Evolutionary conservation across 2,888 invertebrate genomes (phyloP), one percentile per base, ranked within the genome.

Genomic region (Scelioninae gen. 2): DNA sequence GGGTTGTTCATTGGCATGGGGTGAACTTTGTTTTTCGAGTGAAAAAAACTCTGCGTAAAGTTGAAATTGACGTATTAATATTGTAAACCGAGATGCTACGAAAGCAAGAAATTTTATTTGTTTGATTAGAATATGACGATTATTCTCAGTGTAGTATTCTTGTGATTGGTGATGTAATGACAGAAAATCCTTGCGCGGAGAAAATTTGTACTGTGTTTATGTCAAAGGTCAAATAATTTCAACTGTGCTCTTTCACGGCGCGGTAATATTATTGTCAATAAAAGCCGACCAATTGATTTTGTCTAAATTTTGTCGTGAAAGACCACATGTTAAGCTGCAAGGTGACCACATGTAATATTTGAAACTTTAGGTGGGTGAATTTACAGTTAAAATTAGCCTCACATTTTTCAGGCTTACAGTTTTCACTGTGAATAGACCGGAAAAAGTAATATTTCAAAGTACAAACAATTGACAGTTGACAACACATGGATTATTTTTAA

Each of bases 351-450:
- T 63, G 70, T 63, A 63, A 39, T 22, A 63, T 41, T 43, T 22
- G 53, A 50, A 63, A 63, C 31, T 28, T 57, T 35, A 33, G 57
- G n/a, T 22, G 33, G 19, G 50, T 22, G 50, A 57, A 58, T 55
- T 70, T 61, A 28, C 33, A 13, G 70, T 48, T 70, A 64, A 70
- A 70, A 64, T 70, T 70, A 64, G 58, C 57, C 45, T 13, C 15
- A 55, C 50, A 70, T n/a, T n/a, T 58, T 52, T 70, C 52, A 45
- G 50, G 52, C 52, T 55, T 33, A 4, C 2, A 6, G 33, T 25
- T 64, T 61, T 35, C 16, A 13, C 25, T 57, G 13, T 11, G 7
- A 35, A 25, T 15, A 57, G 18, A 64, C 70, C 50, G 70, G 70
- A 70, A 70, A 35, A 25, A 1, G n/a, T 37, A 10, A 45, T 43